Evolutionary conservation across 2,113 vertebrate species (phyloP).

Genomic region (Nibea albiflora): DNA sequence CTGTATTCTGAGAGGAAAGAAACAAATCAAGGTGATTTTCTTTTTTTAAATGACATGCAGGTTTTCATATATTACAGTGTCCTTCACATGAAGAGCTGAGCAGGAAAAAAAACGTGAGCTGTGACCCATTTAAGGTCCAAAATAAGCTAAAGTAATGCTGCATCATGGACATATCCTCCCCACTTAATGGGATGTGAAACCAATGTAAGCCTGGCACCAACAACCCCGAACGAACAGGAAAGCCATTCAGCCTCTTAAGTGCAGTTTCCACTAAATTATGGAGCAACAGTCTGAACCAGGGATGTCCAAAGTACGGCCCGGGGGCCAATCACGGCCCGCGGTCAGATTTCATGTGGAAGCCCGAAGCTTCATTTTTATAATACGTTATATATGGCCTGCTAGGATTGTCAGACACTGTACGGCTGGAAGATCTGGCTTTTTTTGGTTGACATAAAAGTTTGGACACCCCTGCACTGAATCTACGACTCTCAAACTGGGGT

Average conservation of each 20-base stretch:
- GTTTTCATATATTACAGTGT: not conserved
- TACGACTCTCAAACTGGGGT: too few relatives aligned
- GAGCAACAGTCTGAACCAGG: not conserved
- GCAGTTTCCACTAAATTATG: not conserved
- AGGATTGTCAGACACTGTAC: too few relatives aligned
- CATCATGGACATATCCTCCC: not conserved
- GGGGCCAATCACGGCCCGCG: too few relatives aligned
- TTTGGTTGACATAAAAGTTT: too few relatives aligned
- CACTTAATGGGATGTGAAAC: slow-evolving; percentile 15
- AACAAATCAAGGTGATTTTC: not conserved
- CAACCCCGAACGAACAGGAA: not conserved
- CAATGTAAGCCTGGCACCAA: not conserved
- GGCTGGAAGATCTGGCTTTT: too few relatives aligned
- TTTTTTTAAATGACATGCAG: not conserved
- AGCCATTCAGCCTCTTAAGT: not conserved
- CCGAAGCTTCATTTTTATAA: too few relatives aligned
- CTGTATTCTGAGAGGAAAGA: not conserved
- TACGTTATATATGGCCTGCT: too few relatives aligned
- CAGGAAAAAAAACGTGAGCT: not conserved
- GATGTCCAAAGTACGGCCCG: too few relatives aligned
- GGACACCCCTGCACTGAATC: too few relatives aligned
- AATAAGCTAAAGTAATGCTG: not conserved
- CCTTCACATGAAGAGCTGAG: not conserved
- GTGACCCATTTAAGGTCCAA: slow-evolving; percentile 1
- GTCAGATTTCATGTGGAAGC: too few relatives aligned